Conservation (phyloP, 2,888 invertebrate genomes). For the Lochmaea crataegi region DNA sequence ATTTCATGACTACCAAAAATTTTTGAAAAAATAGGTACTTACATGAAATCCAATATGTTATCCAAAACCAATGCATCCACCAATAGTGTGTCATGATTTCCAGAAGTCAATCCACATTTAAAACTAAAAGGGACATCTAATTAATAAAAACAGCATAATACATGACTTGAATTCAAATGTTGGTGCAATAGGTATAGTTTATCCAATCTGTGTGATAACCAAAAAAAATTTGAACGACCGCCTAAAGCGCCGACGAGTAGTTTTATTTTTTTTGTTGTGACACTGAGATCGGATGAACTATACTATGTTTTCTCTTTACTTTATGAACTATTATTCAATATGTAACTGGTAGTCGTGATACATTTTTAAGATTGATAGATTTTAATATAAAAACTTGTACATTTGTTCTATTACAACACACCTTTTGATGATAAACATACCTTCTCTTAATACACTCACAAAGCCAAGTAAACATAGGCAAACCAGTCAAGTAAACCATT, state of each 20-base stretch:
- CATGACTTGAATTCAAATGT: constrained; percentile 28
- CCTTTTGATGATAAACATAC: constrained; percentile 31
- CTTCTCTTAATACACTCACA: constrained; percentile 23
- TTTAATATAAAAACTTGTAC: constrained; percentile 15
- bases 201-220: no score
- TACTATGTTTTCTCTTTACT: constrained; percentile 32
- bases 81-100: constrained; percentile 85
- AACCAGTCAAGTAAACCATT: constrained; percentile 11
- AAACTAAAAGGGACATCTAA: constrained; percentile 48
- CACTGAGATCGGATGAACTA: not conserved
- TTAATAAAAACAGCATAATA: constrained; percentile 28
- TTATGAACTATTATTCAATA: not conserved
- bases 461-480: constrained; percentile 9
- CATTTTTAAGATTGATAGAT: not conserved
- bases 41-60: constrained; percentile 68
- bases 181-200: constrained; percentile 5
- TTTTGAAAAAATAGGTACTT: constrained; percentile 41
- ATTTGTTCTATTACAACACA: constrained; percentile 13
- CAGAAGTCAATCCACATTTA: constrained; percentile 71
- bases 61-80: constrained; percentile 93
- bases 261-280: no score
- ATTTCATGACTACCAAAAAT: not conserved
- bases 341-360: not conserved
- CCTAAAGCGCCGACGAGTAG: no score
- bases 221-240: no score